phyloP scores from a whole-genome alignment of 2,797 vertebrate genomes.

The Myripristis jacobus region DNA sequence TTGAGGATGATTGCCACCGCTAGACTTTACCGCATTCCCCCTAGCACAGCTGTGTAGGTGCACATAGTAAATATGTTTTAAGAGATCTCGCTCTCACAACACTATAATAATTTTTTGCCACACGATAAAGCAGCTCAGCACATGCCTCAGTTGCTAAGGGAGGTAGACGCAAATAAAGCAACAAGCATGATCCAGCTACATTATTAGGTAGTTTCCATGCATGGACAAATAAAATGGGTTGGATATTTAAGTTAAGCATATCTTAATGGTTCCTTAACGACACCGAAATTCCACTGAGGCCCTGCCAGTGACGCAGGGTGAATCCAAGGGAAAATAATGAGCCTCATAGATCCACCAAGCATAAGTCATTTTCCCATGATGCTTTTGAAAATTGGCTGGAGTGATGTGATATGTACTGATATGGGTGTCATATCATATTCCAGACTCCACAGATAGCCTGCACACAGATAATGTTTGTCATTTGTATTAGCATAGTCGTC shows the following conservation, averaged over 20 bases:
- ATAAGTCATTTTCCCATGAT: constrained; percentile 32
- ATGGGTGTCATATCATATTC: constrained; percentile 6
- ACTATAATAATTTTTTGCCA: constrained; percentile 37
- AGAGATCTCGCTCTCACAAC: constrained; percentile 16
- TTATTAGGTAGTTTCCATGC: constrained; percentile 56
- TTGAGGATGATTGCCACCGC: constrained; percentile 11
- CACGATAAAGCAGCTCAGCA: constrained; percentile 15
- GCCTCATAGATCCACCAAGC: constrained; percentile 45
- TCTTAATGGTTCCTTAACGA: constrained; percentile 68
- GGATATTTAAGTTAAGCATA: constrained; percentile 55
- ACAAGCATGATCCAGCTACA: constrained; percentile 27
- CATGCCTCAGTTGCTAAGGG: background rate
- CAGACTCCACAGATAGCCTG: background rate
- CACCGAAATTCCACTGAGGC: constrained; percentile 58
- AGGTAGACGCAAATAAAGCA: constrained; percentile 14
- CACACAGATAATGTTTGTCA: background rate
- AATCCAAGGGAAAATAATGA: constrained; percentile 62
- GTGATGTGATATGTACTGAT: constrained; percentile 23
- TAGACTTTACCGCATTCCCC: background rate
- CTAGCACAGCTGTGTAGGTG: constrained; percentile 1
- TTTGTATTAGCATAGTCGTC: no score
- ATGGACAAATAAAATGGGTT: constrained; percentile 49
- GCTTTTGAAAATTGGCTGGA: background rate
- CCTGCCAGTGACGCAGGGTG: constrained; percentile 43
- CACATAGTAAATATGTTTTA: background rate